phyloP scores from a whole-genome alignment of 2,113 vertebrate species.

The Saimiri boliviensis region DNA sequence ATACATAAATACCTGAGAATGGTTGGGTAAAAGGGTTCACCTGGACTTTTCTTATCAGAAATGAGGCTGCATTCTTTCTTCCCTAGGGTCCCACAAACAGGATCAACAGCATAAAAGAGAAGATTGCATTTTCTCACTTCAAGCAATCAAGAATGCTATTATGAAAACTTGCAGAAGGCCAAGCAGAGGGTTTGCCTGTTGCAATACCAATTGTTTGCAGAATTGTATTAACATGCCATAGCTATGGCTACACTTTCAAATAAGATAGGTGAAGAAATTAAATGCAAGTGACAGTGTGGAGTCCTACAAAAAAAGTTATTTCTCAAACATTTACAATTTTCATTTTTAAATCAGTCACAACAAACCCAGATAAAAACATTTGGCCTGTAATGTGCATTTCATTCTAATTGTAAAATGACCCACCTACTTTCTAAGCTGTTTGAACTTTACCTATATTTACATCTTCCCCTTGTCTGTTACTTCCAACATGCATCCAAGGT shows the following conservation, averaged over 20 bases:
- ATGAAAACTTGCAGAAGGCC: conserved; percentile 29
- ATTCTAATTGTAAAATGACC: conserved; percentile 54
- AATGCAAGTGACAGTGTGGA: conserved; percentile 32
- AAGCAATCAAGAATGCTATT: not conserved
- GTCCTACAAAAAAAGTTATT: conserved; percentile 30
- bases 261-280: not conserved
- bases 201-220: conserved; percentile 15
- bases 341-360: conserved; percentile 27
- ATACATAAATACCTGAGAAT: not conserved
- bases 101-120: not conserved
- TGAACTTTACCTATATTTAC: conserved; percentile 18
- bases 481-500: not conserved
- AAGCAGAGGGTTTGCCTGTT: not conserved
- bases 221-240: conserved; percentile 21
- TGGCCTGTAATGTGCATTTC: conserved; percentile 53
- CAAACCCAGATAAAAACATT: conserved; percentile 39
- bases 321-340: conserved; percentile 46
- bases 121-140: conserved; percentile 37
- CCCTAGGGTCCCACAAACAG: not conserved
- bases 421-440: conserved; percentile 38
- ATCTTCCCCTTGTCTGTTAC: not conserved
- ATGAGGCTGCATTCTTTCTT: not conserved
- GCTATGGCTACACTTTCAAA: conserved; percentile 44
- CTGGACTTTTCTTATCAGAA: not conserved
- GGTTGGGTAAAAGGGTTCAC: not conserved